These are phyloP conservation scores for Dicaeum eximium DNA, from an alignment of 2,113 vertebrate genomes.

Conservation along the genomic window DNA sequence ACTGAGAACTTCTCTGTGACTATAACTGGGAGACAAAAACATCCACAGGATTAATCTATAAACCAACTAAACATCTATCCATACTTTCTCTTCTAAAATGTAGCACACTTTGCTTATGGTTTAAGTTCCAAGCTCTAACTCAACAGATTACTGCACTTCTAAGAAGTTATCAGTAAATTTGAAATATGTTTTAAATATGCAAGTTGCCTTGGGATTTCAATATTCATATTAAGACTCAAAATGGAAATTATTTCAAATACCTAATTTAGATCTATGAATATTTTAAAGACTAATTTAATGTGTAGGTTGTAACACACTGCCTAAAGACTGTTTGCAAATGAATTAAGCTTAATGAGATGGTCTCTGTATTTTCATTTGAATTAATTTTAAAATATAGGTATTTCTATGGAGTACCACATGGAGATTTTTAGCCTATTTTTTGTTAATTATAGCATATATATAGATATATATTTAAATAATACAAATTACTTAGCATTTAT, in stretches of 20 bases:
- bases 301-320: neutral
- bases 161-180: neutral
- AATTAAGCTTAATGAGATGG: constrained; percentile 5
- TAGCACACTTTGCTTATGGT: neutral
- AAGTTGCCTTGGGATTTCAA: neutral
- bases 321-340: constrained; percentile 23
- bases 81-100: neutral
- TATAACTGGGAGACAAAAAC: neutral
- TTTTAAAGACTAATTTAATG: constrained; percentile 34
- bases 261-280: constrained; percentile 55
- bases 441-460: neutral
- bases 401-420: neutral
- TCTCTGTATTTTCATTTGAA: neutral
- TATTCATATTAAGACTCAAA: constrained; percentile 15
- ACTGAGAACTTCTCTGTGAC: neutral
- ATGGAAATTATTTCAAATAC: constrained; percentile 40
- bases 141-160: neutral
- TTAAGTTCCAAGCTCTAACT: neutral
- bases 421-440: neutral
- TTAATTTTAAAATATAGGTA: neutral
- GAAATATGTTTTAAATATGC: neutral
- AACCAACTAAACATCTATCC: neutral
- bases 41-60: neutral
- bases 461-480: neutral
- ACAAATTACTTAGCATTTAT: neutral